A percentile compares a stretch with the other conserved stretches of the same genome.
Evolutionary conservation across 1,140 invertebrate species (phyloP).

Genomic region (Ctenoplectra terminalis): DNA sequence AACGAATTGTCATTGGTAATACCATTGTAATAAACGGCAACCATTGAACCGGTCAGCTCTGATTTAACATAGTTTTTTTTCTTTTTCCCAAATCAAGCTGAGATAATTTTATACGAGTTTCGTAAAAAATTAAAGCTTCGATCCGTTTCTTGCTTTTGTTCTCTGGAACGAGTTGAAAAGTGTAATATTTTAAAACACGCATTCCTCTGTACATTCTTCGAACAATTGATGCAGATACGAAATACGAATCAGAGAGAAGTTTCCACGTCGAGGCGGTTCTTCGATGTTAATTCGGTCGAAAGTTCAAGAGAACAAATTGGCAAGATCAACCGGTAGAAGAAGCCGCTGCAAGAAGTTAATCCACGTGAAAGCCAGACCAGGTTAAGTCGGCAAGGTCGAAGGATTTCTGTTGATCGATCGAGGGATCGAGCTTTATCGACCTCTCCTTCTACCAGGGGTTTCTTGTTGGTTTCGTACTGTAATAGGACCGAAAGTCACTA

Average conservation of each 20-base stretch:
- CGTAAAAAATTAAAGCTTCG: too few relatives aligned
- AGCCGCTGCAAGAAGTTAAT: constrained; percentile 65
- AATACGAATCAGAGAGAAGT: constrained; percentile 14
- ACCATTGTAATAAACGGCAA: neutral
- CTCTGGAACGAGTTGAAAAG: too few relatives aligned
- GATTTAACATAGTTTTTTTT: neutral
- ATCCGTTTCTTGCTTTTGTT: too few relatives aligned
- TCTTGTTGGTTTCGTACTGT: constrained; percentile 16
- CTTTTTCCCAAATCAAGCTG: too few relatives aligned
- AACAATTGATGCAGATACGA: neutral
- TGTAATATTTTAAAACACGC: neutral
- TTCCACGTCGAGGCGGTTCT: constrained; percentile 25
- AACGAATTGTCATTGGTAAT: constrained; percentile 40
- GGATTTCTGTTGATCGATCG: constrained; percentile 68
- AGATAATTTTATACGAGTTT: too few relatives aligned
- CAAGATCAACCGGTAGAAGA: constrained; percentile 65
- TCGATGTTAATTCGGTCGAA: constrained; percentile 61
- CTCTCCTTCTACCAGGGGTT: constrained; percentile 13
- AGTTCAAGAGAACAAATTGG: constrained; percentile 68
- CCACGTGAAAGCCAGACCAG: constrained; percentile 49
- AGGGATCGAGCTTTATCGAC: constrained; percentile 55
- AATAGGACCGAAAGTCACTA: constrained; percentile 5
- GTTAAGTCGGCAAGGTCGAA: constrained; percentile 53
- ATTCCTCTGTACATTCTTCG: neutral
- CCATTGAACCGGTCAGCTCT: neutral